Conservation (phyloP, 1,140 invertebrate species). For the Pemphigus obesinymphae region DNA sequence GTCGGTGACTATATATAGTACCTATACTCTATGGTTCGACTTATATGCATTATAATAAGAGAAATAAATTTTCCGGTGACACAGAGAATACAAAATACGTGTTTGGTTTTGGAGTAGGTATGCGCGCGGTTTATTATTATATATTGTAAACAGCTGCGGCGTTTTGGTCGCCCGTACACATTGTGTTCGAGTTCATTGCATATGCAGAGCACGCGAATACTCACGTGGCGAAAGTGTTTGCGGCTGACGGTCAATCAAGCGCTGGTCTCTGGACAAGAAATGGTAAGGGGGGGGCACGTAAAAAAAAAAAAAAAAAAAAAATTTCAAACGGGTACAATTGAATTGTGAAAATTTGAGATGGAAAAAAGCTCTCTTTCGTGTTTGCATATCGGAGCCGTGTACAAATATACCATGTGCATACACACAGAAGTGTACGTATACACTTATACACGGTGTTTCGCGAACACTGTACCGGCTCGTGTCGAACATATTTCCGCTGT, state of each 20-base stretch:
- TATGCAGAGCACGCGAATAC: constrained; percentile 15
- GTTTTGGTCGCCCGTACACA: too few species aligned
- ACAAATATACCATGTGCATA: not conserved
- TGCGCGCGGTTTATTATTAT: too few species aligned
- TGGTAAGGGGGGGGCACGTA: not conserved
- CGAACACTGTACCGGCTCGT: not conserved
- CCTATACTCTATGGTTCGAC: too few species aligned
- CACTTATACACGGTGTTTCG: not conserved
- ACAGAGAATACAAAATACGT: too few species aligned
- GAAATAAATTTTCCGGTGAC: too few species aligned
- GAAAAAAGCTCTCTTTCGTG: not conserved
- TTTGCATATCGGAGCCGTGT: constrained; percentile 23
- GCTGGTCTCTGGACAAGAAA: not conserved
- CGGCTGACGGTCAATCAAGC: constrained; percentile 38
- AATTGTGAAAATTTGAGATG: not conserved
- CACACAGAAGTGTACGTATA: not conserved
- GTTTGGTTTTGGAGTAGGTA: too few species aligned
- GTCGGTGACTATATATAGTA: too few species aligned
- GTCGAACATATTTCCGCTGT: not conserved
- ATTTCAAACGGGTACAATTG: constrained; percentile 19
- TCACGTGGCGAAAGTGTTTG: constrained; percentile 28
- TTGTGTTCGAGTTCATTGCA: not conserved
- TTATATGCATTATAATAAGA: too few species aligned
- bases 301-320: not conserved
- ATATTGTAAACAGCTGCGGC: not conserved